A percentile compares a stretch with the other conserved stretches of the same genome.
Evolutionary conservation across 92 coral and sea anemone species (phyloP).

Genomic region (Phenganax subtilis): DNA sequence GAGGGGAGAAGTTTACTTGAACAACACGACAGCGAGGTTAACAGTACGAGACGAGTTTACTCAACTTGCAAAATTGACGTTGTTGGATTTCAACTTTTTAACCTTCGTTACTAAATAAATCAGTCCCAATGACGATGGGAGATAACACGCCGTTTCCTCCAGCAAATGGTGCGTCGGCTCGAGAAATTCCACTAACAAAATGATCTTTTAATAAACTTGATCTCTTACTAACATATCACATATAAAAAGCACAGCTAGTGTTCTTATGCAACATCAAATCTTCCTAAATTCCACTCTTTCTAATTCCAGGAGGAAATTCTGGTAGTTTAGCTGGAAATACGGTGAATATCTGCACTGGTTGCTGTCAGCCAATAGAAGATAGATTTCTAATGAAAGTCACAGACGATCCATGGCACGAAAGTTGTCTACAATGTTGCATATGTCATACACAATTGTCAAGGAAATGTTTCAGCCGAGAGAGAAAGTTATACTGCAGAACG

Average conservation of each 20-base stretch:
- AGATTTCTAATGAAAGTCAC: slow-evolving; percentile 98
- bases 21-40: neutral
- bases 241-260: neutral
- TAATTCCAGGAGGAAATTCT: slow-evolving; percentile 31
- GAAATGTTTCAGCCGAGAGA: slow-evolving; percentile 96
- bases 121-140: slow-evolving; percentile 92
- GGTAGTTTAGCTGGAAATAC: slow-evolving; percentile 32
- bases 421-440: slow-evolving; percentile 93
- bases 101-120: slow-evolving; percentile 1
- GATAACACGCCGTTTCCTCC: slow-evolving; percentile 49
- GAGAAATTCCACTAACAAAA: neutral
- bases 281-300: neutral
- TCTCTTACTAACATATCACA: neutral
- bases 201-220: neutral
- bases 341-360: slow-evolving; percentile 88
- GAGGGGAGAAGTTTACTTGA: slow-evolving; percentile 10
- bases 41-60: neutral
- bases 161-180: slow-evolving; percentile 7
- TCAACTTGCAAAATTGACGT: slow-evolving; percentile 2
- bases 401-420: slow-evolving; percentile 99
- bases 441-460: slow-evolving; percentile 83
- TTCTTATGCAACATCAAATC: neutral
- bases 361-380: slow-evolving; percentile 97
- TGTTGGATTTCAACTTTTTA: neutral
- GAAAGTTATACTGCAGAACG: slow-evolving; percentile 88